Base-by-base conservation (phyloP, 2,113 vertebrate species). In the Salminus brasiliensis region DNA sequence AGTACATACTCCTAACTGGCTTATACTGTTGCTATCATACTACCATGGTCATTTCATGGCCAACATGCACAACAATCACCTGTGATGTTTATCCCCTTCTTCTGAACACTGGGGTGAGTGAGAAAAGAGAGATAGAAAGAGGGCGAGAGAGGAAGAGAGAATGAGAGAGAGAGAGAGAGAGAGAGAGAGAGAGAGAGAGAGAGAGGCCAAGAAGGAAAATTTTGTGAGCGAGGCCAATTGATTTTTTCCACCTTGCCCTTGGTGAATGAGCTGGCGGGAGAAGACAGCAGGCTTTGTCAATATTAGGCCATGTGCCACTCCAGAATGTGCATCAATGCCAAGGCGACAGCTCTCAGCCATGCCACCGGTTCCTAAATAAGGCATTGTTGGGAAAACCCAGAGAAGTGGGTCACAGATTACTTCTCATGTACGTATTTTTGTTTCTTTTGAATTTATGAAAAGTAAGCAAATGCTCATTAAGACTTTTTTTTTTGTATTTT, bases 231-330 rank as follows among this genome's bases (percentile, higher is more conserved):
- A 53, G 75, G 45, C 70, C 75, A 78, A 86, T 85, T 76, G 83
- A 86, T 86, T 85, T 79, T 75, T 79, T 79, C 80, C 78, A 78
- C 81, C 65, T 65, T 68, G 69, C 57, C 41, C 71, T 76, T 62
- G 52, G 74, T 79, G 63, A 84, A 84, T 86, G 83, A 62, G 75
- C 81, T 88, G 79, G 76, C 85, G 76, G 83, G 74, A 25, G 70
- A 74, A 88, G 83, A 82, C 80, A 82, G 66, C 78, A 76, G 71
- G 81, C 81, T 83, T 78, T 83, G 81, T 82, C 85, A 83, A 80
- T 69, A 80, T 78, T 79, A 78, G 85, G 71, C 74, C 29, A 13
- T 77, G 75, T 65, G 65, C 65, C 59, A 49, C 66, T 70, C 29
- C 53, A 63, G 60, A 66, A 81, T 76, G 43, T 68, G 65, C 36